Percentiles rank a stretch among this genome's conserved stretches.
Conservation (phyloP, 2,888 invertebrate species). For the Bugula neritina region DNA sequence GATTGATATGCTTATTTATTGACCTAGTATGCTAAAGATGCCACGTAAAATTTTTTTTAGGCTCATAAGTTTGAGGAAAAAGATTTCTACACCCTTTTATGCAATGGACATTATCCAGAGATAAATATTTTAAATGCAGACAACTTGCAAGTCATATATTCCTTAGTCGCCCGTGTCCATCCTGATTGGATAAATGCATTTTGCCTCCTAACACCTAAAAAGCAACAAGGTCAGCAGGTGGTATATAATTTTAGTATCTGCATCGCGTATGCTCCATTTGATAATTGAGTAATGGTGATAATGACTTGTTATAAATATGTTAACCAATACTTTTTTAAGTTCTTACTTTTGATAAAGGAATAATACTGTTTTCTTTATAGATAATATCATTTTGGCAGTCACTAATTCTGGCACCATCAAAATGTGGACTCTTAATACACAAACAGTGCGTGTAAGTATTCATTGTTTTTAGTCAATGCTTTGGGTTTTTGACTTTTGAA, state of each 20-base stretch:
- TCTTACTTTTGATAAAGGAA: too few relatives aligned
- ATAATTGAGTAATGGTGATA: too few relatives aligned
- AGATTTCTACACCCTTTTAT: constrained; percentile 74
- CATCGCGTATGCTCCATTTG: neutral
- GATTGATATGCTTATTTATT: too few relatives aligned
- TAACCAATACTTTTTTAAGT: too few relatives aligned
- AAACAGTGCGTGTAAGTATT: constrained; percentile 66
- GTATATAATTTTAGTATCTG: neutral
- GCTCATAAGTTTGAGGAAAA: constrained; percentile 78
- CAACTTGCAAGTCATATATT: constrained; percentile 82
- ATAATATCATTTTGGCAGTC: constrained; percentile 89
- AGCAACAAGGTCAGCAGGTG: constrained; percentile 59
- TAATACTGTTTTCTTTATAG: too few relatives aligned
- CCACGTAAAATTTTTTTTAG: too few relatives aligned
- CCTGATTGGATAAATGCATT: constrained; percentile 98
- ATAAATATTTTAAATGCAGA: constrained; percentile 94
- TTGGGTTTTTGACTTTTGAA: too few relatives aligned
- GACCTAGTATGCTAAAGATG: too few relatives aligned
- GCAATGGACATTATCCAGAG: constrained; percentile 96
- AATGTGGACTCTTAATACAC: constrained; percentile 87
- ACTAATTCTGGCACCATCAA: constrained; percentile 94
- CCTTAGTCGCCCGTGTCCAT: constrained; percentile 86
- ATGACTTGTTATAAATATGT: too few relatives aligned
- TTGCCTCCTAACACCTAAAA: constrained; percentile 69
- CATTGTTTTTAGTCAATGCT: too few relatives aligned